Conservation (phyloP, 2,113 vertebrate genomes). For the Trematocara marginatum region DNA sequence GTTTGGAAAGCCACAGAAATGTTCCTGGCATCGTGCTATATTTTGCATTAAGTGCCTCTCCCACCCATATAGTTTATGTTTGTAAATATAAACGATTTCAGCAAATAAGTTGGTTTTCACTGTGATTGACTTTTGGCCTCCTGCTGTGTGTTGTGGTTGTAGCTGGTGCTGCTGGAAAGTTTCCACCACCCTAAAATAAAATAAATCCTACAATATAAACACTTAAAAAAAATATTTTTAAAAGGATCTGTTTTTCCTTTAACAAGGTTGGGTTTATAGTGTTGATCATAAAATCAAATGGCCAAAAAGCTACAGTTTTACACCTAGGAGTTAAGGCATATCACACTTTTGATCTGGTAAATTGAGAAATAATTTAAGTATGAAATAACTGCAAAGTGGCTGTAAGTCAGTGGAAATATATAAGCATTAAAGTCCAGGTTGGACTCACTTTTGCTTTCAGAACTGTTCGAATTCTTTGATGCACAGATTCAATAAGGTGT, state of each 20-base stretch:
- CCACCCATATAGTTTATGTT: slow-evolving; percentile 50
- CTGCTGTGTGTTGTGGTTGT: neutral
- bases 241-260: neutral
- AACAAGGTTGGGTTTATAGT: neutral
- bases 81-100: slow-evolving; percentile 66
- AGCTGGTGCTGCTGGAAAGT: slow-evolving; percentile 4
- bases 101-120: slow-evolving; percentile 28
- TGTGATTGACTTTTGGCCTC: slow-evolving; percentile 28
- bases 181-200: slow-evolving; percentile 14
- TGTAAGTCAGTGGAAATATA: neutral
- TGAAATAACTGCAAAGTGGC: neutral
- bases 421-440: neutral
- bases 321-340: neutral
- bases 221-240: neutral
- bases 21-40: slow-evolving; percentile 46
- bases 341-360: neutral
- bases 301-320: neutral
- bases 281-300: neutral
- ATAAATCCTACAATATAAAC: slow-evolving; percentile 14
- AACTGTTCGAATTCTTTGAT: fast-evolving
- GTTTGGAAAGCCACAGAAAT: slow-evolving; percentile 57
- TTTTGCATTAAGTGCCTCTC: slow-evolving; percentile 59
- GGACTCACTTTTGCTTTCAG: neutral
- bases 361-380: neutral
- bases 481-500: neutral